Conservation (phyloP, 2,113 vertebrate genomes). For the Hippopotamus amphibius region DNA sequence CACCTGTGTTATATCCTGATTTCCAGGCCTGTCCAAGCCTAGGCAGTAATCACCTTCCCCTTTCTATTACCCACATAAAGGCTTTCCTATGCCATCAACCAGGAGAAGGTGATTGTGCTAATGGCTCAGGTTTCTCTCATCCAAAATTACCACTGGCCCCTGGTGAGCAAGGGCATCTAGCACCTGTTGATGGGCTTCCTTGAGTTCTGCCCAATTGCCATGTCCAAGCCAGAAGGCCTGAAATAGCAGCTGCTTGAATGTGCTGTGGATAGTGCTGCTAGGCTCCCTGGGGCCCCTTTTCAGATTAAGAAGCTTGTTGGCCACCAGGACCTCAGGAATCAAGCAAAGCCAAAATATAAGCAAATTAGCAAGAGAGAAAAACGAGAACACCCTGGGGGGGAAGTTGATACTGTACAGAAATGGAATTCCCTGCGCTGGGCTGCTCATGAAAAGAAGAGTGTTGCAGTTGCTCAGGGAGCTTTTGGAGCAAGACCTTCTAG, state of each 20-base stretch:
- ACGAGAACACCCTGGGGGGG: background rate
- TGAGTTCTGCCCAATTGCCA: background rate
- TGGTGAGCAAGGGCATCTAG: background rate
- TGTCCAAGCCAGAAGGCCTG: background rate
- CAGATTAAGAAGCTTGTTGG: background rate
- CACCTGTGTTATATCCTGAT: background rate
- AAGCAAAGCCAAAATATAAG: conserved; percentile 38
- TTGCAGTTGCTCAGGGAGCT: background rate
- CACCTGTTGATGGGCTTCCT: background rate
- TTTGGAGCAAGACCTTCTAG: background rate
- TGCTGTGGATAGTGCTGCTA: background rate
- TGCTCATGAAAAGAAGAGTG: background rate
- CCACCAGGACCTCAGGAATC: background rate
- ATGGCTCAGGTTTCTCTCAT: conserved; percentile 4
- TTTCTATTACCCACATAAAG: background rate
- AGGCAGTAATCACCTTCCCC: background rate
- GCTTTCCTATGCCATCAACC: background rate
- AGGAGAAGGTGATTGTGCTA: conserved; percentile 39
- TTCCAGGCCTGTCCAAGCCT: background rate
- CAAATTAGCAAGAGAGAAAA: conserved; percentile 21
- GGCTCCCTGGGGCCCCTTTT: background rate
- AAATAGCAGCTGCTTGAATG: background rate
- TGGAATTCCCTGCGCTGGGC: background rate
- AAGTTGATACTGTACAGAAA: background rate
- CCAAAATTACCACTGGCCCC: background rate